Conservation (phyloP, 2,888 invertebrate species). For the Philonicus albiceps region DNA sequence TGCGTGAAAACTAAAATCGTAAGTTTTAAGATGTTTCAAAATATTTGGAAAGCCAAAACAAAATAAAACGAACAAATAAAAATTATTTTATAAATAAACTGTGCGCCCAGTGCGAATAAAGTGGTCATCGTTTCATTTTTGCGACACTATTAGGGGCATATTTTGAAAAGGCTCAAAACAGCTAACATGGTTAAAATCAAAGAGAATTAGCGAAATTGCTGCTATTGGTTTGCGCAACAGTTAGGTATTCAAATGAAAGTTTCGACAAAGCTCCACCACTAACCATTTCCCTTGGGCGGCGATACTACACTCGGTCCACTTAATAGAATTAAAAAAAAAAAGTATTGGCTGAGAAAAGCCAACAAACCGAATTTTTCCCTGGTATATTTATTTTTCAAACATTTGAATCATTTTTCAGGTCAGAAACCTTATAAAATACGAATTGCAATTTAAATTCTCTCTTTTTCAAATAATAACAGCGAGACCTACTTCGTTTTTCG, state of each 20-base stretch:
- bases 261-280: not conserved
- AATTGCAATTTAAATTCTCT: not conserved
- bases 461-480: not conserved
- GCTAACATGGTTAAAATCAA: too few relatives aligned
- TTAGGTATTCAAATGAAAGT: not conserved
- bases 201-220: too few relatives aligned
- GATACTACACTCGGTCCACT: not conserved
- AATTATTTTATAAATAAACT: too few relatives aligned
- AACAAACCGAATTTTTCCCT: not conserved
- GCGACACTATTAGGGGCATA: too few relatives aligned
- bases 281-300: not conserved
- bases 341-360: not conserved
- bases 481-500: not conserved
- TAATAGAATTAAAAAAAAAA: not conserved
- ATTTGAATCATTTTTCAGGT: not conserved
- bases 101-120: too few relatives aligned
- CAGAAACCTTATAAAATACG: not conserved
- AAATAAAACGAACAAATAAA: too few relatives aligned
- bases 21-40: too few relatives aligned
- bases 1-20: too few relatives aligned
- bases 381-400: not conserved
- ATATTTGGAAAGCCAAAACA: too few relatives aligned
- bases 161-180: too few relatives aligned
- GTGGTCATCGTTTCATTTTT: too few relatives aligned
- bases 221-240: not conserved